Evolutionary conservation across 1,140 invertebrate species (phyloP).

Genomic region (Oryzaephilus surinamensis): DNA sequence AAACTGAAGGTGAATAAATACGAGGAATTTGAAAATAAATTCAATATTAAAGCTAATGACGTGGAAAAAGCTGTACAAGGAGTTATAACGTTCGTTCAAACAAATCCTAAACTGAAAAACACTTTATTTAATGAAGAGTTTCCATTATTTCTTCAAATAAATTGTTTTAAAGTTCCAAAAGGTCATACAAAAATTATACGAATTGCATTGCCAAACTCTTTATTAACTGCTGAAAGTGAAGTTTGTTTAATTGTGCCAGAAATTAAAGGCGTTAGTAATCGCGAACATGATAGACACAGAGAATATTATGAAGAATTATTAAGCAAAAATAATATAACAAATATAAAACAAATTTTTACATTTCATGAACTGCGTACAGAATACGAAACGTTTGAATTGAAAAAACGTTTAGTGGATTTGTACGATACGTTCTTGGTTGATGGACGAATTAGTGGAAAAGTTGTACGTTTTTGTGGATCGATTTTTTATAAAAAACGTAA

Average conservation of each 20-base stretch:
- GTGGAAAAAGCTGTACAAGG: slow-evolving; percentile 14
- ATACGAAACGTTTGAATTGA: slow-evolving; percentile 54
- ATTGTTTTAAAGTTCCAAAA: slow-evolving; percentile 39
- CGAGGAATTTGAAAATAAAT: no score
- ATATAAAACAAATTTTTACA: slow-evolving; percentile 43
- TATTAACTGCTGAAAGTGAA: slow-evolving; percentile 41
- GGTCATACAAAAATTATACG: slow-evolving; percentile 33
- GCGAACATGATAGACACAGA: slow-evolving; percentile 47
- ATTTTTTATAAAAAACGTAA: slow-evolving; percentile 50
- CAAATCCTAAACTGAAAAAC: slow-evolving; percentile 24
- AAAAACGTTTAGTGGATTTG: slow-evolving; percentile 45
- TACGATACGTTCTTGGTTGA: slow-evolving; percentile 56
- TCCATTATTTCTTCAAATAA: slow-evolving; percentile 38
- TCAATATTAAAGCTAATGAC: no score
- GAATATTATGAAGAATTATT: slow-evolving; percentile 47
- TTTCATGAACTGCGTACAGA: slow-evolving; percentile 51
- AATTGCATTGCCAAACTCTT: slow-evolving; percentile 42
- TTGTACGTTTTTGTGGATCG: slow-evolving; percentile 49
- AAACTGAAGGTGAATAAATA: no score
- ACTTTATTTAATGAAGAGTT: slow-evolving; percentile 35
- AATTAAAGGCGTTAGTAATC: slow-evolving; percentile 39
- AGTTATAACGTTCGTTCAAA: slow-evolving; percentile 15
- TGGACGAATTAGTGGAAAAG: slow-evolving; percentile 47
- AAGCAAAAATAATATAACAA: slow-evolving; percentile 36
- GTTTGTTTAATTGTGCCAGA: slow-evolving; percentile 44